phyloP scores from a whole-genome alignment of 2,113 vertebrate genomes.

The Urocitellus parryii region DNA sequence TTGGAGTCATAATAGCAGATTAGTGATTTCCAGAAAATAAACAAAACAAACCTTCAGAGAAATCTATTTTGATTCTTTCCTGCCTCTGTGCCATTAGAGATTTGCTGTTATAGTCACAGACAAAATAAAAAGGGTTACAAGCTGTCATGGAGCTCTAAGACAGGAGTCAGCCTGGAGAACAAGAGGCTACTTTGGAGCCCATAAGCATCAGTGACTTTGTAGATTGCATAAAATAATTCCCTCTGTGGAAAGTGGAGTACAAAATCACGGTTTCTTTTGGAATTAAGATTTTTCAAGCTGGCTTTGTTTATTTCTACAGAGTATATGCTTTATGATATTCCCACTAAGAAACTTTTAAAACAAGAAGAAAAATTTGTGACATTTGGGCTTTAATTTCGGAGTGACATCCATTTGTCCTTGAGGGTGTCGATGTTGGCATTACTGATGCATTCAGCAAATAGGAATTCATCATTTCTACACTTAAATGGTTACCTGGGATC shows the following conservation, averaged over 20 bases:
- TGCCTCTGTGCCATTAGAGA: not conserved
- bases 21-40: conserved; percentile 57
- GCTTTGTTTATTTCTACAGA: conserved; percentile 53
- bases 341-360: conserved; percentile 31
- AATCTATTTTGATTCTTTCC: conserved; percentile 51
- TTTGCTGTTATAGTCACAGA: conserved; percentile 45
- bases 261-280: conserved; percentile 43
- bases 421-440: not conserved
- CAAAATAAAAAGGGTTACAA: conserved; percentile 9
- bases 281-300: conserved; percentile 13
- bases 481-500: conserved; percentile 51
- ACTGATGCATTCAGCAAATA: not conserved
- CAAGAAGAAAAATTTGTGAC: not conserved
- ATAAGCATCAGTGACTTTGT: not conserved
- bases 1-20: conserved; percentile 4
- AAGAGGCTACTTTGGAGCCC: not conserved
- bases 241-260: not conserved
- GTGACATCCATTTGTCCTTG: not conserved
- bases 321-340: conserved; percentile 39
- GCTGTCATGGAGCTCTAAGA: not conserved
- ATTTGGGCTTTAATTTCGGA: not conserved
- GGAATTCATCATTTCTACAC: conserved; percentile 44
- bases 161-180: not conserved
- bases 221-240: conserved; percentile 27
- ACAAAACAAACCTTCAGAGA: conserved; percentile 54